Base-by-base conservation (phyloP, 2,113 vertebrate genomes). In the Nerophis lumbriciformis region DNA sequence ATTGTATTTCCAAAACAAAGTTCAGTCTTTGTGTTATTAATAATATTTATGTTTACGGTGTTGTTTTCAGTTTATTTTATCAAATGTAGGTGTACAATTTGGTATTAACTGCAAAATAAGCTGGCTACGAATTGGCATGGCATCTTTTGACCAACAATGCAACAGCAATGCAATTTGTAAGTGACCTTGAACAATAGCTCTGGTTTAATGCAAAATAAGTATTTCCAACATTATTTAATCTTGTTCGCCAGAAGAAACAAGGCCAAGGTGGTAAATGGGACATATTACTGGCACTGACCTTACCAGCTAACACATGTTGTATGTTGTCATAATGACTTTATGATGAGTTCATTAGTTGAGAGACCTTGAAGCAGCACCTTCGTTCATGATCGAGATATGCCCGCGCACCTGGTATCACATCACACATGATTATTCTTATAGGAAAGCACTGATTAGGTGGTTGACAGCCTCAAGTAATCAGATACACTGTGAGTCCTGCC, bases 401-500 rank as follows among this genome's bases (percentile, higher is more conserved):
- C 70, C 16, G 50, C 19, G 53, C 51, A 15, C 68, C 64, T 76
- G 78, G 76, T 79, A 68, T 79, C 84, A 74, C 35, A 77, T 82
- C 59, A 54, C 71, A 65, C 60, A 76, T 83, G 83, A 87, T 86
- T 81, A 78, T 80, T 63, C 19, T 4, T 58, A 61, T n/a, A 67
- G 70, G 63, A 77, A 83, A 78, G 60, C 69, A 56, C 60, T 69
- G 81, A 82, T 66, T 79, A 74, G 84, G 75, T 65, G 68, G 55
- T 61, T 61, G 68, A 84, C 78, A 76, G 78, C 67, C 72, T 55
- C 58, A 13, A 73, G 83, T 77, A 85, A 90, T 62, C 61, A 68
- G 78, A 87, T 79, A 82, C 72, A 69, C 66, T 77, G 80, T 81
- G 80, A 90, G 89, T 88, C 53, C 70, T 79, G 66, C 68, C 81